phyloP scores from a whole-genome alignment of 2,113 vertebrate species.

The Pycnonotus jocosus region DNA sequence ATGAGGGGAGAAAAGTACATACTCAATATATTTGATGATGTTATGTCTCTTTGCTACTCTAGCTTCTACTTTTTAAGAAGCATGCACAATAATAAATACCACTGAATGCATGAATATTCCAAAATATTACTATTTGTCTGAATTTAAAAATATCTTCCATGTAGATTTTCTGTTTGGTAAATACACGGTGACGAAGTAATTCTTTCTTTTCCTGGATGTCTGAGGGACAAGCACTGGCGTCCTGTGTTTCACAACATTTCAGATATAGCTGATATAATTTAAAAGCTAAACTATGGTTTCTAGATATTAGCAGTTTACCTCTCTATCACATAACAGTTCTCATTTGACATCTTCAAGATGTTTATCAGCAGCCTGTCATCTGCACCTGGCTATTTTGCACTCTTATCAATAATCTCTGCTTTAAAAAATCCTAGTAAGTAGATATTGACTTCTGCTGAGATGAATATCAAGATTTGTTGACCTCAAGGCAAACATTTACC shows the following conservation, averaged over 20 bases:
- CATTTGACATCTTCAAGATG: not conserved
- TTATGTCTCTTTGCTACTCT: not conserved
- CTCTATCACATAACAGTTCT: not conserved
- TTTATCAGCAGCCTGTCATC: not conserved
- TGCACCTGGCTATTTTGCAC: not conserved
- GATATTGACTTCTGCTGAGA: not conserved
- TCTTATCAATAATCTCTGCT: not conserved
- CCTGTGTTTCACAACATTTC: not conserved
- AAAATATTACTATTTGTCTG: not conserved
- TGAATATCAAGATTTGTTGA: constrained; percentile 22
- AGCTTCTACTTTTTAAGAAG: not conserved
- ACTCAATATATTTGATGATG: not conserved
- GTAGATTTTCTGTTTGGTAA: not conserved
- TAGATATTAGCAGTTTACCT: not conserved
- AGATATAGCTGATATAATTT: not conserved
- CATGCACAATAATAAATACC: not conserved
- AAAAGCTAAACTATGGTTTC: not conserved
- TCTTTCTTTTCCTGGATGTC: not conserved
- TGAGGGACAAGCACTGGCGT: not conserved
- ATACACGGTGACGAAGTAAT: not conserved
- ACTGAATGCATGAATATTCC: not conserved
- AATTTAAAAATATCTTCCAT: not conserved
- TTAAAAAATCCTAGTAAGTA: not conserved
- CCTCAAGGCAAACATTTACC: not conserved
- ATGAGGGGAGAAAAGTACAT: not conserved